Conservation (phyloP, 2,113 vertebrate genomes). For the Chaetodon trifascialis region DNA sequence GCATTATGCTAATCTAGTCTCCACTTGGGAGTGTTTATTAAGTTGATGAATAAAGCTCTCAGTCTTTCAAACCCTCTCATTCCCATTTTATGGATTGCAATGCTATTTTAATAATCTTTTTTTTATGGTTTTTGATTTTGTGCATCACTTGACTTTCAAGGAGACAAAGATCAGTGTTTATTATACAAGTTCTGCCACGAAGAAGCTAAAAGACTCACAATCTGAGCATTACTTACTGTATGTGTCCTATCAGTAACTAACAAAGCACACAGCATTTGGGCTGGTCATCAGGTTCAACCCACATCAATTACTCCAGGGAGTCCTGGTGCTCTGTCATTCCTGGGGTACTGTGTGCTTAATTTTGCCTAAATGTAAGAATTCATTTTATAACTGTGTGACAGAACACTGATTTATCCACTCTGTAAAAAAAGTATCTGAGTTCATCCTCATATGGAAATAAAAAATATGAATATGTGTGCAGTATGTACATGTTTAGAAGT, state of each 20-base stretch:
- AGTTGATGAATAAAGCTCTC: slow-evolving; percentile 36
- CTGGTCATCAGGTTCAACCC: not conserved
- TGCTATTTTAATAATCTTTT: not conserved
- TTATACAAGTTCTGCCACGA: not conserved
- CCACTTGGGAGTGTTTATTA: slow-evolving; percentile 36
- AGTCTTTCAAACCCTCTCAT: not conserved
- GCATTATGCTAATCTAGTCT: slow-evolving; percentile 28
- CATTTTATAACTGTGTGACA: not conserved
- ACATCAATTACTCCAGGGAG: not conserved
- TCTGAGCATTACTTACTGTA: not conserved
- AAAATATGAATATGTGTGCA: too few species aligned
- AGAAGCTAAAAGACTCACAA: not conserved
- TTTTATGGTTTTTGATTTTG: slow-evolving; percentile 11
- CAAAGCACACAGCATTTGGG: slow-evolving; percentile 8
- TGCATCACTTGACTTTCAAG: slow-evolving; percentile 42
- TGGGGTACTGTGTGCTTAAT: too few species aligned
- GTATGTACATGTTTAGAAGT: too few species aligned
- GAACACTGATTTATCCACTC: too few species aligned
- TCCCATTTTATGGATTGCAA: slow-evolving; percentile 1
- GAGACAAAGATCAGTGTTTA: slow-evolving; percentile 4
- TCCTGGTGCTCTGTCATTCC: not conserved
- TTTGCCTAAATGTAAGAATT: too few species aligned
- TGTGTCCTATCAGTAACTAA: not conserved
- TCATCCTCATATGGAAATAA: too few species aligned
- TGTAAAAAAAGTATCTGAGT: too few species aligned